phyloP scores from a whole-genome alignment of 37 sponge, comb jelly and placozoan species.

The Chondrilla cf. caribensis region DNA sequence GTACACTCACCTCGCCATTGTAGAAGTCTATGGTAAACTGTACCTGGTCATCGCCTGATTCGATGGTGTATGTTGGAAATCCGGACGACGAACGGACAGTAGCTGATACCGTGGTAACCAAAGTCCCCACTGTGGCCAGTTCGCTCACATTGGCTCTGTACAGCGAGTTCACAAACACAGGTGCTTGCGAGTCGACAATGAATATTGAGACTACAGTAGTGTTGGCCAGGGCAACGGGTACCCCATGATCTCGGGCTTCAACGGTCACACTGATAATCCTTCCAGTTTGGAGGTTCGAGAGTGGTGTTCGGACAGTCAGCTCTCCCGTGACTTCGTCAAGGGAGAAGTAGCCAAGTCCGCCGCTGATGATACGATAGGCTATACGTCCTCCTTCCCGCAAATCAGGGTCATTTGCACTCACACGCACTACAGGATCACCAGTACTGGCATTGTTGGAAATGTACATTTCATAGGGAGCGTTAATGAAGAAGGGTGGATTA shows the following conservation, averaged over 20 bases:
- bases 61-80: conserved; percentile 25
- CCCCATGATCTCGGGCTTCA: conserved; percentile 45
- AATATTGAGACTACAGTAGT: conserved; percentile 25
- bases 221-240: conserved; percentile 23
- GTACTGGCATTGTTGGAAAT: conserved; percentile 29
- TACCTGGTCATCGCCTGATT: neutral
- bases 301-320: neutral
- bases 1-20: conserved; percentile 65
- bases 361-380: conserved; percentile 4
- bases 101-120: conserved; percentile 39
- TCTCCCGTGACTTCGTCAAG: conserved; percentile 48
- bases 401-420: conserved; percentile 49
- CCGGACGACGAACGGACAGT: neutral
- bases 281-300: conserved; percentile 7
- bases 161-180: conserved; percentile 35
- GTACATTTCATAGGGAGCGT: conserved; percentile 12
- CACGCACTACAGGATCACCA: conserved; percentile 26
- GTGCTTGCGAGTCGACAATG: conserved; percentile 62
- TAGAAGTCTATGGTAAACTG: conserved; percentile 46
- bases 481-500: conserved; percentile 43
- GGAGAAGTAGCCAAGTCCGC: conserved; percentile 21
- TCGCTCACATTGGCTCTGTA: conserved; percentile 47
- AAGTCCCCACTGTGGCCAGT: neutral
- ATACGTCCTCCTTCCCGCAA: conserved; percentile 37
- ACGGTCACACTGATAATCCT: conserved; percentile 28